A percentile compares a stretch with the other conserved stretches of the same genome.
Conservation (phyloP, 2,888 invertebrate species). For the Meteorus colon region DNA sequence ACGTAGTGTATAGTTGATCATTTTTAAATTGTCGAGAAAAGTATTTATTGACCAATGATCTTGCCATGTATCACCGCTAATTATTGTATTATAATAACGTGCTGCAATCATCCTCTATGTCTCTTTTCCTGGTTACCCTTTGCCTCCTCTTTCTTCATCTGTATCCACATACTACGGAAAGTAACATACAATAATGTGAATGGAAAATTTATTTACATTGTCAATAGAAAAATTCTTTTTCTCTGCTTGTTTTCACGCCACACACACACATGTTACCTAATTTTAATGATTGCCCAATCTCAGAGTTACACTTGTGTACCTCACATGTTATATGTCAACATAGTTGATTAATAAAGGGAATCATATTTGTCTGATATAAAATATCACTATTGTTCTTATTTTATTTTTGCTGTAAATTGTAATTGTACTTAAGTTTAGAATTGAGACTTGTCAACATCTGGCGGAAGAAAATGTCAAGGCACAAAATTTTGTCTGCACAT, state of each 20-base stretch:
- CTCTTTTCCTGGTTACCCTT: background rate
- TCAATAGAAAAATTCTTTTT: background rate
- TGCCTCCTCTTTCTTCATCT: background rate
- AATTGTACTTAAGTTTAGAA: background rate
- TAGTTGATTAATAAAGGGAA: conserved; percentile 9
- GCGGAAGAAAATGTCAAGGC: conserved; percentile 15
- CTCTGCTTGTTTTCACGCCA: background rate
- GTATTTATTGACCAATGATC: conserved; percentile 69
- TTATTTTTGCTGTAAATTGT: background rate
- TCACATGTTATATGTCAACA: conserved; percentile 6
- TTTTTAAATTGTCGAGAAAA: conserved; percentile 54
- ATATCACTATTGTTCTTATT: background rate
- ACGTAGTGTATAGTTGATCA: conserved; percentile 57
- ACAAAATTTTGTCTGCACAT: conserved; percentile 13
- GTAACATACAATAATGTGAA: background rate
- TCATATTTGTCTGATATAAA: conserved; percentile 10
- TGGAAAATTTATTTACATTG: background rate
- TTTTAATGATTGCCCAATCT: conserved; percentile 7
- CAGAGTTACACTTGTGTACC: conserved; percentile 4
- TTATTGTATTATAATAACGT: conserved; percentile 22
- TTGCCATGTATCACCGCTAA: conserved; percentile 65
- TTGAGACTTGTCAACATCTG: conserved; percentile 1
- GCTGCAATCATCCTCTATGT: conserved; percentile 30
- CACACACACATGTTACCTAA: conserved; percentile 2
- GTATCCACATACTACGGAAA: background rate